phyloP scores from a whole-genome alignment of 2,888 invertebrate species.

The Dusona sp. region DNA sequence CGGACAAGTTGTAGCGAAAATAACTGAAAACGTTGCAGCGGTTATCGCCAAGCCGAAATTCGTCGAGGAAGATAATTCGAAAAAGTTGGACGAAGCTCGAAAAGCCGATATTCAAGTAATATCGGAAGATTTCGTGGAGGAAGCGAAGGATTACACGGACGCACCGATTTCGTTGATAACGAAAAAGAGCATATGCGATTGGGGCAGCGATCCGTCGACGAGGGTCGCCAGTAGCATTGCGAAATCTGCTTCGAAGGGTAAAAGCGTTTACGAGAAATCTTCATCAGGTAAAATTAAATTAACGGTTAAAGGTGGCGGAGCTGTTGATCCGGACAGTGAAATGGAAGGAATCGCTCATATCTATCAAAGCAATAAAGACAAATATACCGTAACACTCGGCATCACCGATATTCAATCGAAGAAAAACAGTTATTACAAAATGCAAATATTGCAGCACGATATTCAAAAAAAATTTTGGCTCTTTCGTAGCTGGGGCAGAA shows the following conservation, averaged over 20 bases:
- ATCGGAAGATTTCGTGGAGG: conserved; percentile 90
- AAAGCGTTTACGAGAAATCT: conserved; percentile 87
- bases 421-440: conserved; percentile 97
- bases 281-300: conserved; percentile 88
- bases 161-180: conserved; percentile 88
- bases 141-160: conserved; percentile 87
- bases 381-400: conserved; percentile 93
- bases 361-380: conserved; percentile 87
- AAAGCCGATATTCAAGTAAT: conserved; percentile 92
- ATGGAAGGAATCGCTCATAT: conserved; percentile 93
- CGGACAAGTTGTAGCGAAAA: conserved; percentile 89
- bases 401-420: conserved; percentile 94
- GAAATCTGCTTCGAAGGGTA: conserved; percentile 87
- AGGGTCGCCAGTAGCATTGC: conserved; percentile 86
- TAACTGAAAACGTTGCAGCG: conserved; percentile 89
- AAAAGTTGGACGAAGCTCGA: conserved; percentile 89
- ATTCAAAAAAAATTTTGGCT: conserved; percentile 89
- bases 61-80: conserved; percentile 88
- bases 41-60: conserved; percentile 90
- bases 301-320: conserved; percentile 92
- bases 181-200: conserved; percentile 91
- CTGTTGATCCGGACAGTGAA: conserved; percentile 96
- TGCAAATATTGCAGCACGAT: conserved; percentile 95
- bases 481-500: conserved; percentile 98
- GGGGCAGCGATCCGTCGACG: conserved; percentile 91